Percentiles rank a stretch among this genome's conserved stretches.
phyloP scores from a whole-genome alignment of 1,140 invertebrate genomes.

The Bombus confusus region DNA sequence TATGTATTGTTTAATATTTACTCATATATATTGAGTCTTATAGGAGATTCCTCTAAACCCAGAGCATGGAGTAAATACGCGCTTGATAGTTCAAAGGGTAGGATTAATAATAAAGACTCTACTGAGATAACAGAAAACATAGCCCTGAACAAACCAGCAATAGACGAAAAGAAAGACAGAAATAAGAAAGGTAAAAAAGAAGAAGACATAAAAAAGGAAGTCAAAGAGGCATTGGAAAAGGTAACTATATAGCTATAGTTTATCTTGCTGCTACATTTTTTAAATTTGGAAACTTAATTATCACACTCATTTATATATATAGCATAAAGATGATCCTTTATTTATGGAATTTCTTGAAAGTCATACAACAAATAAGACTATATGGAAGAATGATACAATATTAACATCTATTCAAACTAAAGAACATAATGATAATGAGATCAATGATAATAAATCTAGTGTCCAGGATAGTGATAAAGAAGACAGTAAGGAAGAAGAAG shows the following conservation, averaged over 20 bases:
- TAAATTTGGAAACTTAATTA: constrained; percentile 46
- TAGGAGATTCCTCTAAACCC: constrained; percentile 91
- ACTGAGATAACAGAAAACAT: constrained; percentile 71
- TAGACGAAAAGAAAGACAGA: constrained; percentile 71
- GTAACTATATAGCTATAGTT: constrained; percentile 72
- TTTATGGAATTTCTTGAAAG: constrained; percentile 94
- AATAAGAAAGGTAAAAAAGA: constrained; percentile 77
- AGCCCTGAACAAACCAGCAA: constrained; percentile 44
- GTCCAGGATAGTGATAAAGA: constrained; percentile 76
- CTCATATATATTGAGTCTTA: constrained; percentile 41
- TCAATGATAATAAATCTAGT: constrained; percentile 55
- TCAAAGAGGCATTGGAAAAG: constrained; percentile 86
- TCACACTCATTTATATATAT: constrained; percentile 68
- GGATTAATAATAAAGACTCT: constrained; percentile 69
- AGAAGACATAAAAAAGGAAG: constrained; percentile 81
- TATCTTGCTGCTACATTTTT: constrained; percentile 16
- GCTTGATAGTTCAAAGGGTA: constrained; percentile 86
- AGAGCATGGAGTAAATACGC: constrained; percentile 95
- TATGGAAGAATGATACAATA: constrained; percentile 88
- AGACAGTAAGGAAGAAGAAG: constrained; percentile 64
- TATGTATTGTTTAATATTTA: neutral
- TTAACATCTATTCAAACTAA: constrained; percentile 58
- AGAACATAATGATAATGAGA: constrained; percentile 40
- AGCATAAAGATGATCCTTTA: constrained; percentile 94
- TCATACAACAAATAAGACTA: constrained; percentile 85